A percentile compares a stretch with the other conserved stretches of the same genome.
Evolutionary conservation across 2,113 vertebrate species (phyloP).

Genomic region (Psilopsiagon aymara): DNA sequence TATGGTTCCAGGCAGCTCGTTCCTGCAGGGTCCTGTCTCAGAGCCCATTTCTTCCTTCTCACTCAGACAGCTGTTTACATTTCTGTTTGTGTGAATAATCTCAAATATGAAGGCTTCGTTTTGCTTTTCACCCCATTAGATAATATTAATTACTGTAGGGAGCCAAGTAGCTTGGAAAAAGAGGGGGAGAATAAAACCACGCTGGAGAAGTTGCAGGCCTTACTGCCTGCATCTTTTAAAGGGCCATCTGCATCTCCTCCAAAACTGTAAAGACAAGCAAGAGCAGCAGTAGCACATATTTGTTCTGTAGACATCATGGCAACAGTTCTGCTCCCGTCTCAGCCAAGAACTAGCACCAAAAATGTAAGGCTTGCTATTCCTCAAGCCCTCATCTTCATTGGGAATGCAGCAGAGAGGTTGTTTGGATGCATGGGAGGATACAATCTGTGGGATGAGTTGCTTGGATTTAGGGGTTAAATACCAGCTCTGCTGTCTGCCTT

Average conservation of each 20-base stretch:
- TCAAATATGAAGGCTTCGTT: conserved; percentile 44
- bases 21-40: neutral
- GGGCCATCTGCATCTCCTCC: conserved; percentile 55
- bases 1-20: neutral
- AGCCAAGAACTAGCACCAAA: neutral
- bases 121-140: conserved; percentile 46
- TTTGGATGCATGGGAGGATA: neutral
- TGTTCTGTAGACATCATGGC: conserved; percentile 30
- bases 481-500: neutral
- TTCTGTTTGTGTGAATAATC: conserved; percentile 61
- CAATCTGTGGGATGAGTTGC: neutral
- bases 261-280: neutral
- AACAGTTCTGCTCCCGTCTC: neutral
- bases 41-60: neutral
- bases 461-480: neutral
- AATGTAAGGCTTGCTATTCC: neutral
- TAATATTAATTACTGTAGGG: conserved; percentile 48
- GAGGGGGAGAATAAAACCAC: neutral
- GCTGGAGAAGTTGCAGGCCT: conserved; percentile 40
- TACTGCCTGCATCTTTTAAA: neutral
- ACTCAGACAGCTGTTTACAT: conserved; percentile 56
- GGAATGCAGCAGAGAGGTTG: neutral
- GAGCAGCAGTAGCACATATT: conserved; percentile 31
- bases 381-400: neutral
- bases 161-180: conserved; percentile 41